Base-by-base conservation (phyloP, 2,113 vertebrate genomes). In the Dipodomys ordii region DNA sequence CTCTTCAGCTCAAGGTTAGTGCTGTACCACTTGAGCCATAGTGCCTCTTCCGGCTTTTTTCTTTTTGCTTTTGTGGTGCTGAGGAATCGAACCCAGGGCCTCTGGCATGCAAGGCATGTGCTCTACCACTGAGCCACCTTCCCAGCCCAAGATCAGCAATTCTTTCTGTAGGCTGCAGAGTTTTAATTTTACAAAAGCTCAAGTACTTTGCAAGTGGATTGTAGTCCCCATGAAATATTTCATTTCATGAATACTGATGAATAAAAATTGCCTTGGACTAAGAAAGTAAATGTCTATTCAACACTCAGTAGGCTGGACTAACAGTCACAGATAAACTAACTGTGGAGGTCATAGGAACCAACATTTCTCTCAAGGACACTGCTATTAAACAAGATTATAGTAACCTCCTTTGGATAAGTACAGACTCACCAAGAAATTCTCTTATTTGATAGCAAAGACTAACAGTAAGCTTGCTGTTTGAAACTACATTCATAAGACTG, bases 181-280 rank as follows among this genome's bases (percentile, higher is more conserved):
- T 83, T 94, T 81, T 39, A 93, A 44, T 46, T 30, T 57, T 57
- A 16, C 85, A 90, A 93, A 92, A 77, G 27, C 30, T 72, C 18
- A n/a, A 35, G 4, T 25, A 84, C 39, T 85, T 92, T 90, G 4
- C 68, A 91, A 71, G 23, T n/a, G 16, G 20, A 72, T 71, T 94
- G 84, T 46, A 89, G 60, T 88, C 30, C 19, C 20, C 6, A 39
- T 44, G 20, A 91, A 92, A 79, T 30, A 64, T 53, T 94, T 96
- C 18, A n/a, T 90, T 93, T 9, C 39, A 39, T 49, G 71, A 72
- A 76, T 73, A 49, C 20, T 35, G 12, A 88, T 76, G 64, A 77
- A 95, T 74, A 77, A 90, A 94, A 90, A 78, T 10, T 53, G 67
- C 27, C 57, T 83, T 90, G 53, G 23, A 35, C n/a, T 49, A 22